Percentiles rank a stretch among this genome's conserved stretches.
Evolutionary conservation across 2,797 vertebrate species (phyloP).

Genomic region (Thalassophryne amazonica): DNA sequence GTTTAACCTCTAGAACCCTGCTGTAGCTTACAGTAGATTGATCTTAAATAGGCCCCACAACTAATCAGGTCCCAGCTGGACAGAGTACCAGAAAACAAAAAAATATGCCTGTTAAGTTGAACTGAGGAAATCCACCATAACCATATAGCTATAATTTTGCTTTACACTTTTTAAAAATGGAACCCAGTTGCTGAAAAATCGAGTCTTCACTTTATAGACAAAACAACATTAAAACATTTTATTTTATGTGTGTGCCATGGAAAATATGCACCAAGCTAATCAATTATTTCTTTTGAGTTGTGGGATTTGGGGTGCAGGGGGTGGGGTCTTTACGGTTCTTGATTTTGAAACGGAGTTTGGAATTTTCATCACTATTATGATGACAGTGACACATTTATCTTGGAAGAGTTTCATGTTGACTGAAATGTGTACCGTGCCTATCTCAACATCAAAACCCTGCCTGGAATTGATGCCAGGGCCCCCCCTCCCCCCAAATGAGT

Average conservation of each 20-base stretch:
- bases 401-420: constrained; percentile 57
- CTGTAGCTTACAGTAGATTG: constrained; percentile 11
- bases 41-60: constrained; percentile 49
- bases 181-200: constrained; percentile 38
- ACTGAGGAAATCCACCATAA: constrained; percentile 38
- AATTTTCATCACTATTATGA: constrained; percentile 32
- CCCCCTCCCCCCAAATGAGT: constrained; percentile 63
- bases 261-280: constrained; percentile 14
- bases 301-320: too few species aligned
- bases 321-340: constrained; percentile 20
- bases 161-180: constrained; percentile 25
- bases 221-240: constrained; percentile 33
- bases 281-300: constrained; percentile 4
- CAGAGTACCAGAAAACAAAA: constrained; percentile 49
- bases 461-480: constrained; percentile 62
- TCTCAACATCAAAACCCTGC: constrained; percentile 70
- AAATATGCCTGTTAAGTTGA: constrained; percentile 49
- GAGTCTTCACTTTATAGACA: constrained; percentile 9
- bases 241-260: constrained; percentile 4
- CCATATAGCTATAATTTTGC: constrained; percentile 45
- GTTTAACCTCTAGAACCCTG: constrained; percentile 25
- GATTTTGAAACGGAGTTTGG: constrained; percentile 6
- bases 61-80: constrained; percentile 58
- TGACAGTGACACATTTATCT: constrained; percentile 62
- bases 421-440: constrained; percentile 59